Evolutionary conservation across 2,888 invertebrate species (phyloP), one percentile per base, ranked within the genome.

Genomic region (Hypena proboscidalis): DNA sequence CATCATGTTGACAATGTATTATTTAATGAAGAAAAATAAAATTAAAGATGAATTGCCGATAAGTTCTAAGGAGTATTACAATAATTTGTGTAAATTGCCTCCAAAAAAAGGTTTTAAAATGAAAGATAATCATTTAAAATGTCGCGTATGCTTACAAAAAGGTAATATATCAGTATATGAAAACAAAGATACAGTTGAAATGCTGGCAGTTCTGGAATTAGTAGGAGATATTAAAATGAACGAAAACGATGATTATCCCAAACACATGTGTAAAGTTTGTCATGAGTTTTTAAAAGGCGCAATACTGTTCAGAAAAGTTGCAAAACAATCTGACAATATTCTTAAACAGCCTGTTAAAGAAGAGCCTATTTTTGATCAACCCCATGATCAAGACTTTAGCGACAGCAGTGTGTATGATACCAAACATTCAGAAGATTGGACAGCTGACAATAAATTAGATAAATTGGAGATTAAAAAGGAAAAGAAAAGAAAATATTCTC

Each of bases 191-290:
- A 45, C 29, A 2, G 5, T 5, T 8, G 38, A 32, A 66, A 20
- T 38, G 2, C 6, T 45, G 17, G 44, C 38, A 39, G 11, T 34
- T 15, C 23, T 45, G n/a, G 23, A 34, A n/a, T 30, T 2, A 2
- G 6, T 77, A n/a, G 73, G 65, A 1, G 74, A 73, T 15, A 70
- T 86, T 21, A 35, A 67, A 8, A 21, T 85, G 0, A 64, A 48
- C 22, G 64, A 80, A 63, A 61, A 76, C 20, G 81, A 85, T 23
- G 60, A 59, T 1, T 67, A 67, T 52, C 75, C 86, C 0, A 82
- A 82, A 56, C 38, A 64, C n/a, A 50, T 90, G 11, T 90, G 89
- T 51, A 43, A 52, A 4, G 50, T 64, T 7, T 89, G 89, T 53
- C 58, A 65, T 21, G 74, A 76, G 40, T 82, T 87, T 53, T 36